Evolutionary conservation across 2,888 invertebrate species (phyloP), one percentile per base, ranked within the genome.

Genomic region (Dasypogon diadema): DNA sequence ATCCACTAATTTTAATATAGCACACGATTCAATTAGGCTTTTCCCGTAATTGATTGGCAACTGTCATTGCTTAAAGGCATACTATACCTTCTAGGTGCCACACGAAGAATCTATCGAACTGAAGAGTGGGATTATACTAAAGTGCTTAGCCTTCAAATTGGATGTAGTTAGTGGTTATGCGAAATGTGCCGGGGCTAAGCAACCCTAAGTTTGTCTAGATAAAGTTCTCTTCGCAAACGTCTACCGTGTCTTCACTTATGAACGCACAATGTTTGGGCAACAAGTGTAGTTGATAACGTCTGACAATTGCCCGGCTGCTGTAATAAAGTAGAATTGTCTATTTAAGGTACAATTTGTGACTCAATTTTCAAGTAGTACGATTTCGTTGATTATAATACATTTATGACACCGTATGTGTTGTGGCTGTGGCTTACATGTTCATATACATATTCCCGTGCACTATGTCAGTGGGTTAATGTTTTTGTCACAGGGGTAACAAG

Each of bases 291-390:
- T 76, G 75, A 75, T 76, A 74, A 68, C 68, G 74, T 77, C 77
- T 77, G 77, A 51, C 75, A 77, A 77, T 77, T 77, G 77, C 68
- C 76, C 75, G 75, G 73, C 74, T 75, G 74, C 26, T 74, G 58
- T 76, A 77, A 76, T 77, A 77, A 77, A 77, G 75, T 74, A 65
- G 56, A 75, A 77, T 77, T 77, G 77, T 68, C 77, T 75, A 77
- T 75, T 77, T 77, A 75, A 77, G 75, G 73, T 75, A 74, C 75
- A 77, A 77, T 77, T 77, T 76, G 75, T 77, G 77, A 77, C 77
- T 75, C 77, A 76, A 77, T 77, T 75, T 77, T 70, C 74, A 51
- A 77, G 75, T 75, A 75, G 75, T 75, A 75, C 75, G 75, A 74
- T 58, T 74, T 42, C 58, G 63, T 55, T 68, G 14, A 70, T 51